Conservation (phyloP, 2,888 invertebrate species). For the Magallana nippona region DNA sequence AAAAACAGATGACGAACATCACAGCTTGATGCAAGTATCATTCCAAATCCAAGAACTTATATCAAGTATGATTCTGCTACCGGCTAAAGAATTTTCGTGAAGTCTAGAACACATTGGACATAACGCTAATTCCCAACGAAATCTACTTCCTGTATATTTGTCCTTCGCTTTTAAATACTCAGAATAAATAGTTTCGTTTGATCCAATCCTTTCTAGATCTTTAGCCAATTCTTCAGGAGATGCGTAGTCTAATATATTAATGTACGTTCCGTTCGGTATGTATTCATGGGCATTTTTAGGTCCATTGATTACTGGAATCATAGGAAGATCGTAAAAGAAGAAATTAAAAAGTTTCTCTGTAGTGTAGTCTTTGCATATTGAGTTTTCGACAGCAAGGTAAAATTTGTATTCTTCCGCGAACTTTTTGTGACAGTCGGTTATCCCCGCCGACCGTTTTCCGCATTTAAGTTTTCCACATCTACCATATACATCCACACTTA, state of each 20-base stretch:
- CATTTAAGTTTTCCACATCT: constrained; percentile 42
- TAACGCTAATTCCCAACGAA: not conserved
- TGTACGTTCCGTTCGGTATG: not conserved
- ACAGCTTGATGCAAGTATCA: not conserved
- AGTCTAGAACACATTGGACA: constrained; percentile 5
- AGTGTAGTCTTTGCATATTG: constrained; percentile 45
- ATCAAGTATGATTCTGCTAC: not conserved
- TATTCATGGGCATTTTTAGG: constrained; percentile 5
- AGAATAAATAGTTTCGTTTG: not conserved
- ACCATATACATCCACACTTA: constrained; percentile 48
- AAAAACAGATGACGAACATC: not conserved
- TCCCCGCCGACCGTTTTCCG: not conserved
- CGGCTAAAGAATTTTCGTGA: not conserved
- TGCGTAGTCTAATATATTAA: not conserved
- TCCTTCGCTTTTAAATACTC: not conserved
- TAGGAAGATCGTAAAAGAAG: constrained; percentile 9
- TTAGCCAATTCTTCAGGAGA: not conserved
- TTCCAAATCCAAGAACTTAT: constrained; percentile 21
- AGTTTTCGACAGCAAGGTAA: constrained; percentile 47
- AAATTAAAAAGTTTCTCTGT: constrained; percentile 43
- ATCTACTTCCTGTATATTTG: not conserved
- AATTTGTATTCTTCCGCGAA: constrained; percentile 43
- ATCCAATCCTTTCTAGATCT: not conserved
- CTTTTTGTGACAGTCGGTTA: constrained; percentile 31
- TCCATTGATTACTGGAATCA: not conserved